Base-by-base conservation (phyloP, 2,888 invertebrate genomes). In the Drosophila demipolita region DNA sequence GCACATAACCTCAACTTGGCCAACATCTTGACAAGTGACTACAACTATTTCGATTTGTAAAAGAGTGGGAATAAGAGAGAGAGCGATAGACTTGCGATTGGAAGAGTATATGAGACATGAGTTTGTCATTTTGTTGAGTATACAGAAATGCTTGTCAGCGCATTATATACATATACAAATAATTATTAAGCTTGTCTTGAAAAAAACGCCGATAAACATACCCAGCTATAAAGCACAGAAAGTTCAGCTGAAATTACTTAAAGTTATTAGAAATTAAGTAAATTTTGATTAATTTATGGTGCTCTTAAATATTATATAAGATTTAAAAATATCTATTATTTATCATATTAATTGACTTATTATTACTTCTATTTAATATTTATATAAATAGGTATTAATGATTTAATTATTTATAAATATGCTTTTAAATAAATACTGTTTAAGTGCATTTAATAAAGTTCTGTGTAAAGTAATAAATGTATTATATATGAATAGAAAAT, bases 1-100 rank as follows among this genome's bases (percentile, higher is more conserved):
- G 58, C 7, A 83, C 87, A 71, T 83, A 83, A 83, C 83, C 83
- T 83, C 83, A 83, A 87, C 50, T 45, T 48, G 49, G 35, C 33
- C 40, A 65, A 75, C 58, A 70, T 57, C 58, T 83, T 42, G 45
- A 36, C 15, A 36, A 42, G 26, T 62, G 49, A 36, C 66, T 17
- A 58, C 4, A 40, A 38, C 1, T 4, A 11, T 15, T n/a, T 17
- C 15, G 7, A 57, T 40, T 57, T 20, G 15, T 17, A 40, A 26
- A 50, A 26, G 38, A 48, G 36, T 32, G 33, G 26, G 7, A 26
- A 1, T 12, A 23, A 48, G 20, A 29, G 11, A 54, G 20, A 40
- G 23, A 26, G 48, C 38, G 38, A 59, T 35, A 20, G 36, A 58
- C 26, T 40, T 11, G 17, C 20, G n/a, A n/a, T 50, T 45, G 26